These are phyloP conservation scores for Prionailurus bengalensis DNA, from an alignment of 2,113 vertebrate species.

Conservation along the genomic window DNA sequence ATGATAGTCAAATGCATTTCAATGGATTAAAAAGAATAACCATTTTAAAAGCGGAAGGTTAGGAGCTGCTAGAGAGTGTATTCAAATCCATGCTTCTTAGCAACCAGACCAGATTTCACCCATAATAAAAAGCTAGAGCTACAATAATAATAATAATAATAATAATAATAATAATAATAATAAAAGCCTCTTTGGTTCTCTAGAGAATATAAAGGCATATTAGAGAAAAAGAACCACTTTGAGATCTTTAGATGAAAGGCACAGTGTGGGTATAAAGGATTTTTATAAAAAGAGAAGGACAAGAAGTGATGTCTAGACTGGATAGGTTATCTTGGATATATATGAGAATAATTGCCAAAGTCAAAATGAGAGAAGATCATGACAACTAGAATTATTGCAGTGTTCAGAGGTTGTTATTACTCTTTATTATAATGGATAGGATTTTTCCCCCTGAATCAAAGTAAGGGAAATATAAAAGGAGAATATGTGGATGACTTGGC, in stretches of 20 bases:
- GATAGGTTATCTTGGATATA: conserved; percentile 44
- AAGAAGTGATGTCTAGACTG: conserved; percentile 71
- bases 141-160: neutral
- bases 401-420: conserved; percentile 53
- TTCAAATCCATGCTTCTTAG: conserved; percentile 81
- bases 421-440: conserved; percentile 46
- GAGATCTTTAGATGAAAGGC: conserved; percentile 77
- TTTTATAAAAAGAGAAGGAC: conserved; percentile 68
- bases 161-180: neutral
- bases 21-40: conserved; percentile 79
- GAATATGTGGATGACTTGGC: conserved; percentile 41
- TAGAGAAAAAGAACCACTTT: conserved; percentile 78
- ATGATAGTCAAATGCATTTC: conserved; percentile 81
- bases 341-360: conserved; percentile 67
- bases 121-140: conserved; percentile 69
- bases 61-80: conserved; percentile 70
- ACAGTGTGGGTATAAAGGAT: conserved; percentile 63
- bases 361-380: conserved; percentile 58
- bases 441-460: conserved; percentile 62
- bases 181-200: conserved; percentile 66
- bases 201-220: conserved; percentile 74
- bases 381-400: conserved; percentile 52
- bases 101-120: conserved; percentile 76
- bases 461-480: conserved; percentile 56
- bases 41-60: conserved; percentile 76